Evolutionary conservation across 37 sponge, comb jelly and placozoan genomes (phyloP), one percentile per base, ranked within the genome.

Genomic region (Cladorhizidae sp.): DNA sequence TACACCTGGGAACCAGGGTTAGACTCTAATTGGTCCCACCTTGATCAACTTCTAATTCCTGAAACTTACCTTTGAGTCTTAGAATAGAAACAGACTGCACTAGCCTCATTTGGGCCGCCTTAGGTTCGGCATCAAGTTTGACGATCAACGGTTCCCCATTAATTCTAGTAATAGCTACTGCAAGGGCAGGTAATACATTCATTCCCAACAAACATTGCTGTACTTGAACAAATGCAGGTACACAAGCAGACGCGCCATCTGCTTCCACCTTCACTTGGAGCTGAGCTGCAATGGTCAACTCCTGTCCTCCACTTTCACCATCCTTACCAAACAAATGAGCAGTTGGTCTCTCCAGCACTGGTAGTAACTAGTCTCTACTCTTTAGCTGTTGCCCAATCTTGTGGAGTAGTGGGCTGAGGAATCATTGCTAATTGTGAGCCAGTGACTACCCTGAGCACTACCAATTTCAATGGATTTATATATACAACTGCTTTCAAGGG

Each of bases 221-320:
- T 61, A 26, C 62, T 28, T 61, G 21, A 17, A 61, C 62, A 61
- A 61, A 61, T 61, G 25, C 62, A 11, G 25, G 62, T 17, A 17
- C 62, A 61, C 25, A 61, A 7, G 22, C 62, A 7, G 62, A 61
- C 62, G 20, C 62, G 25, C 62, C 62, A 61, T 61, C 62, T n/a
- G 62, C 62, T 61, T 61, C 62, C 7, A 61, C 22, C 62, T 61
- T 17, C n/a, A 61, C 62, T 28, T 61, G 62, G 25, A 61, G 62
- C 25, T 61, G 62, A n/a, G 62, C 62, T 26, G 62, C 25, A n/a
- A 61, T 61, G 17, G 62, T 61, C 25, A 61, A 61, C 22, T 61
- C 62, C 22, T 22, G 17, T 61, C 62, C 62, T 21, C 22, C 62
- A 26, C 62, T 22, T 61, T 11, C 62, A 61, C 62, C 62, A 61